phyloP scores from a whole-genome alignment of 2,888 invertebrate genomes.

The Chrysolina americana region DNA sequence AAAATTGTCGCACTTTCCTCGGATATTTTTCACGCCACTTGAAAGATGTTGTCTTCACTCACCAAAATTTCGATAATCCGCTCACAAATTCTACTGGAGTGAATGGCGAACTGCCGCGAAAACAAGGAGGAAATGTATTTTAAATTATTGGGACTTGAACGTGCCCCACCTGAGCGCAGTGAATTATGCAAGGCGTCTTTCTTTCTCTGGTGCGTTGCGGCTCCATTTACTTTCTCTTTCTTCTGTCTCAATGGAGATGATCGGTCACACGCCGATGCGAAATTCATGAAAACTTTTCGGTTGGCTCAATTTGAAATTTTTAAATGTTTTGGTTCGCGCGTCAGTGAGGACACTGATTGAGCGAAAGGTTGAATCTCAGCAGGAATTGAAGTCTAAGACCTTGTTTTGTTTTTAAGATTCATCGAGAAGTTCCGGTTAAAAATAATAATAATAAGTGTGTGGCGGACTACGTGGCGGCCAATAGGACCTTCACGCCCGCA shows the following conservation, averaged over 20 bases:
- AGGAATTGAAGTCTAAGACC: neutral
- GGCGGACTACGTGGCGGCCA: too few species aligned
- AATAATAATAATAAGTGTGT: too few species aligned
- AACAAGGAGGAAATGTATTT: constrained; percentile 45
- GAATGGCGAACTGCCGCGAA: constrained; percentile 41
- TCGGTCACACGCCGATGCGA: constrained; percentile 15
- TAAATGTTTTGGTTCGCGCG: neutral
- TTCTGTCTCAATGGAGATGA: constrained; percentile 1
- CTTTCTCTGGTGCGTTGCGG: neutral
- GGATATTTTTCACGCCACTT: neutral
- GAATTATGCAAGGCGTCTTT: constrained; percentile 14
- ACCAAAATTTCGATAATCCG: constrained; percentile 23
- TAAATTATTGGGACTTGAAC: constrained; percentile 63
- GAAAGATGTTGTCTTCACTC: constrained; percentile 13
- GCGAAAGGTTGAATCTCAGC: neutral
- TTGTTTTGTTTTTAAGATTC: too few species aligned
- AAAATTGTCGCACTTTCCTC: neutral
- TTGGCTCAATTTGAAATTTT: neutral
- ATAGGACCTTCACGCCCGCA: too few species aligned
- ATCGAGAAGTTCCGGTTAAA: too few species aligned
- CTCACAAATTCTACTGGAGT: constrained; percentile 13
- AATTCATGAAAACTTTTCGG: constrained; percentile 13
- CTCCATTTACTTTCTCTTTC: neutral
- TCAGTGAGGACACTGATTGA: neutral
- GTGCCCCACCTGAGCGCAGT: constrained; percentile 30